Base-by-base conservation (phyloP, 2,113 vertebrate genomes). In the Ceyx cyanopectus region DNA sequence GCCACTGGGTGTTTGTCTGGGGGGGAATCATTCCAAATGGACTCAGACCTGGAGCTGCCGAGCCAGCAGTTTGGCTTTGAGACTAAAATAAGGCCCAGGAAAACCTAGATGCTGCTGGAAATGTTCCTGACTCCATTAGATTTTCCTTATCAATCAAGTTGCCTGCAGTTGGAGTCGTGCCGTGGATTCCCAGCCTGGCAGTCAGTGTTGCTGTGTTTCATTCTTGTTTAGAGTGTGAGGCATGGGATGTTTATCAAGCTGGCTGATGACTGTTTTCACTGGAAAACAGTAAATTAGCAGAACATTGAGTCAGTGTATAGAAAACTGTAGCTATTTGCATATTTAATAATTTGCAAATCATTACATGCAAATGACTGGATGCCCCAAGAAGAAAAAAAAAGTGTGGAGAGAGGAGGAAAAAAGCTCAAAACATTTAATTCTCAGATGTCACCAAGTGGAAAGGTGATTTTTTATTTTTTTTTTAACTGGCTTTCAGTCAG, bases 361-460 rank as follows among this genome's bases (percentile, higher is more conserved):
- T 26, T 12, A 34, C 26, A 16, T 73, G 45, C 34, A 40, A 81
- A 45, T 34, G 9, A 40, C 41, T 66, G 23, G 26, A 23, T 65
- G 41, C 34, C 51, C 10, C 18, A 13, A 10, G 43, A 83, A 81
- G 60, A 21, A 40, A 51, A 83, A 37, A 37, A 57, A 73, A 6
- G 2, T 6, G 7, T 1, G 34, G 50, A 15, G 57, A 50, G 37
- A 53, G 11, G 40, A n/a, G 17, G 16, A 10, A 67, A 48, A 2
- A 7, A 21, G 6, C 7, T 7, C 1, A 32, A 51, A 63, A 8
- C 2, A 0, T 50, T 60, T 79, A 8, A 10, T 67, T 58, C 16
- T 76, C 29, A 58, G 63, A 23, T 7, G 5, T 4, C 12, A 15
- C 41, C 30, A 48, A 22, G 56, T 34, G 43, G n/a, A 81, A 66